Evolutionary conservation across 2,888 invertebrate genomes (phyloP), one percentile per base, ranked within the genome.

Genomic region (Oscheius sp.): DNA sequence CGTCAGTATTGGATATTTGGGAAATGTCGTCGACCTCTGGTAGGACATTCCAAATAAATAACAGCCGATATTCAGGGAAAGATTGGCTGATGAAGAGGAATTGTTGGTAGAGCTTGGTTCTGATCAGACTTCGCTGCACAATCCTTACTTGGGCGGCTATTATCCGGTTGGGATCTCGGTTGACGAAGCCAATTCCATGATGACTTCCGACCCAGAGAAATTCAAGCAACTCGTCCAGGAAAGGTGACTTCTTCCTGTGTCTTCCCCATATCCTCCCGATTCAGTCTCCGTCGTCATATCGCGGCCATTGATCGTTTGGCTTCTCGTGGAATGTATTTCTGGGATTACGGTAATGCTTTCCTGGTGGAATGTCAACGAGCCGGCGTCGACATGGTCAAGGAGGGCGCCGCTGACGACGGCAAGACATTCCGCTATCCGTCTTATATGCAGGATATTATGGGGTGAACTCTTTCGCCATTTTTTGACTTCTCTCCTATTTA

Each of bases 271-370:
- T 16, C 7, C n/a, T 52, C 9, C 43, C 49, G 53, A 18, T 41
- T 68, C 77, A 91, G 92, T 84, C 87, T 92, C 23, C 84, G 90
- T 52, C 89, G 92, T 7, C 92, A 92, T 66, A 89, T 92, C 5
- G 81, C 84, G 1, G 92, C 92, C n/a, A 91, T 92, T 69, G 91
- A 92, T 83, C 89, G 85, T 52, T 85, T 92, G 63, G 80, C 90
- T 0, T 86, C 87, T 1, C 84, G 88, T 9, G 92, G 92, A 9
- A 89, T 92, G 89, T 89, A 89, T 81, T 92, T 92, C 88, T 92
- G 91, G 91, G 92, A 92, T 86, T 92, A 92, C 86, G 92, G 92
- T 72, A 92, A 92, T 85, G 92, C 92, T 1, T 92, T 92, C 85
- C 89, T 92, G 23, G 88, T 92, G 71, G 92, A 92, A 86, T 91